Evolutionary conservation across 2,888 invertebrate genomes (phyloP), one percentile per base, ranked within the genome.

Genomic region (Malacosoma neustria): DNA sequence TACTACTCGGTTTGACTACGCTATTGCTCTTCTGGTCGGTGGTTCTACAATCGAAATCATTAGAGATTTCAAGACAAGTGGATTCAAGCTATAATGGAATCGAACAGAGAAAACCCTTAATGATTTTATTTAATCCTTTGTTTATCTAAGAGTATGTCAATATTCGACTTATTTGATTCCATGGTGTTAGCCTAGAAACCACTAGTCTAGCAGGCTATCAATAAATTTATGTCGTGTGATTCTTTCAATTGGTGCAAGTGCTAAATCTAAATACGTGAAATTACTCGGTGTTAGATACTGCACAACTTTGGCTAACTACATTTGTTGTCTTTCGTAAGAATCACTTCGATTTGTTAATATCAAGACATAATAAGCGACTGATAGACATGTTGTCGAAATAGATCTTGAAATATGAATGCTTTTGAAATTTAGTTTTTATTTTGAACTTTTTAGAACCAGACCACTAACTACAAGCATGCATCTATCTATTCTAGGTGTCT

Each of bases 11-110:
- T 51, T 57, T 55, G 49, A 49, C 60, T 68, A 69, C 51, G 50
- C 57, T 73, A 72, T 57, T 58, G 55, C 49, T 62, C 58, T 55
- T 47, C 52, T 54, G 57, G 48, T 47, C 57, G 59, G 51, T 61
- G 57, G 61, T 63, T 59, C 72, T 72, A 72, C 61, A 70, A 71
- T 57, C 49, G 45, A 62, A 64, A 60, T 43, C 46, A 48, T 44
- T 42, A 45, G 39, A 33, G 31, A n/a, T n/a, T n/a, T n/a, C n/a
- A n/a, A n/a, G n/a, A n/a, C n/a, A n/a, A n/a, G n/a, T n/a, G n/a
- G n/a, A n/a, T n/a, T n/a, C n/a, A n/a, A n/a, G n/a, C n/a, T n/a
- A n/a, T n/a, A n/a, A n/a, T n/a, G n/a, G n/a, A n/a, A n/a, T n/a
- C n/a, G n/a, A n/a, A n/a, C n/a, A n/a, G n/a, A n/a, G n/a, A n/a